Base-by-base conservation (phyloP, 2,888 invertebrate genomes). In the Laothoe populi region DNA sequence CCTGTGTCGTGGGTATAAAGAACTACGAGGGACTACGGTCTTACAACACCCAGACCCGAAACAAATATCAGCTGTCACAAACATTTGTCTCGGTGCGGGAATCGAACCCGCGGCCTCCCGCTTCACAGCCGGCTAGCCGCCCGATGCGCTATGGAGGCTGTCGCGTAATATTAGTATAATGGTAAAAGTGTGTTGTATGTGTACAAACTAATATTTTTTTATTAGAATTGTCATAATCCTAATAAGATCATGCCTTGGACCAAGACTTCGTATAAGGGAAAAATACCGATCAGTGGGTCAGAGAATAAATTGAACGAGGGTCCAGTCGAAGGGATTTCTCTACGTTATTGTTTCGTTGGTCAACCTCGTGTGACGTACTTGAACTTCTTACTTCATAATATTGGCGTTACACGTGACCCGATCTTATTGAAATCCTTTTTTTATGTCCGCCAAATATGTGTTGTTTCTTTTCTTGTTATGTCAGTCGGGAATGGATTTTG, bases 221-320 rank as follows among this genome's bases (percentile, higher is more conserved):
- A 44, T 16, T 7, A 44, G 42, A 44, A 7, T 2, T 44, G 1
- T 16, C 19, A 35, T 35, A 35, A 13, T 11, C 1, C 19, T 16
- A 35, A 53, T 53, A 35, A 53, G 35, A 19, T 19, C 11, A 48
- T 44, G 26, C 24, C 58, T 57, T 66, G 64, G 63, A 67, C 64
- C 65, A 68, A 61, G 63, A 64, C 65, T 66, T 66, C 65, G 62
- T 67, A n/a, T n/a, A 65, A 68, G 64, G 53, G 68, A 70, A 64
- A 66, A 59, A 45, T 59, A 65, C 64, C 68, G 68, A 69, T 70
- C 67, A 68, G 65, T 67, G 66, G 64, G 66, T 64, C 65, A 62
- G 62, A 65, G 69, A 48, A 68, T 65, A 73, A 72, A 73, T 72
- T 73, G 70, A 71, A 70, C 64, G 66, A 66, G 63, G 65, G 66